These are phyloP conservation scores for Arvicola amphibius DNA, from an alignment of 2,797 vertebrate genomes.

Conservation along the genomic window DNA sequence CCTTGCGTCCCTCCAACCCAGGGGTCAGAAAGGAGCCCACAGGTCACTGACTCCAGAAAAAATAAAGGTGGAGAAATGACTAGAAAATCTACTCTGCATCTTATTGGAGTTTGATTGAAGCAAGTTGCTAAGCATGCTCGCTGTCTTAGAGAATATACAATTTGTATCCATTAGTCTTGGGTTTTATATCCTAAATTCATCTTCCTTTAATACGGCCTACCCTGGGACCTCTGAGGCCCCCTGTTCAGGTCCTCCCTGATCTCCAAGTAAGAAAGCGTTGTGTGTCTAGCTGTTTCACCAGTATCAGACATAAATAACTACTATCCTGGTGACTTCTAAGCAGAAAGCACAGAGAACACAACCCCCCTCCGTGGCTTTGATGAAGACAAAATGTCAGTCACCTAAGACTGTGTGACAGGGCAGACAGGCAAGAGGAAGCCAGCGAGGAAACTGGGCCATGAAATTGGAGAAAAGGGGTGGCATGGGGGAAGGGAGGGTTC, in stretches of 20 bases:
- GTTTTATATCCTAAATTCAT: slow-evolving; percentile 49
- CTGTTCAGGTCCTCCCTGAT: neutral
- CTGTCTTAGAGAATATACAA: slow-evolving; percentile 47
- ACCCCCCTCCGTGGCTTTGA: slow-evolving; percentile 82
- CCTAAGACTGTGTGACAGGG: slow-evolving; percentile 82
- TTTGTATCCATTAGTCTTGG: neutral
- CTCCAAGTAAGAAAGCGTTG: neutral
- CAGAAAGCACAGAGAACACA: slow-evolving; percentile 80
- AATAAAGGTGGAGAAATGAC: slow-evolving; percentile 77
- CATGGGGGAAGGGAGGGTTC: neutral
- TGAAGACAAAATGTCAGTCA: slow-evolving; percentile 83
- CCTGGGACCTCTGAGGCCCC: neutral
- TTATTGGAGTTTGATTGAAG: slow-evolving; percentile 56
- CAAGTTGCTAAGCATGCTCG: slow-evolving; percentile 67
- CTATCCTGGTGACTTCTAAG: slow-evolving; percentile 29
- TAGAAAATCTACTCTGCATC: slow-evolving; percentile 71
- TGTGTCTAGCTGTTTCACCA: neutral
- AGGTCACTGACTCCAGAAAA: slow-evolving; percentile 82
- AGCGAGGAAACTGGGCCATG: slow-evolving; percentile 79
- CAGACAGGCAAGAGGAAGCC: slow-evolving; percentile 81
- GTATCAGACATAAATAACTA: slow-evolving; percentile 23
- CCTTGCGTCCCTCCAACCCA: slow-evolving; percentile 78
- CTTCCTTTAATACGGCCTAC: slow-evolving; percentile 42
- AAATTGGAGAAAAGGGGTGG: slow-evolving; percentile 77
- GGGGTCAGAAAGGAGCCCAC: slow-evolving; percentile 81